Evolutionary conservation across 2,113 vertebrate species (phyloP).

Genomic region (Raja brachyura): DNA sequence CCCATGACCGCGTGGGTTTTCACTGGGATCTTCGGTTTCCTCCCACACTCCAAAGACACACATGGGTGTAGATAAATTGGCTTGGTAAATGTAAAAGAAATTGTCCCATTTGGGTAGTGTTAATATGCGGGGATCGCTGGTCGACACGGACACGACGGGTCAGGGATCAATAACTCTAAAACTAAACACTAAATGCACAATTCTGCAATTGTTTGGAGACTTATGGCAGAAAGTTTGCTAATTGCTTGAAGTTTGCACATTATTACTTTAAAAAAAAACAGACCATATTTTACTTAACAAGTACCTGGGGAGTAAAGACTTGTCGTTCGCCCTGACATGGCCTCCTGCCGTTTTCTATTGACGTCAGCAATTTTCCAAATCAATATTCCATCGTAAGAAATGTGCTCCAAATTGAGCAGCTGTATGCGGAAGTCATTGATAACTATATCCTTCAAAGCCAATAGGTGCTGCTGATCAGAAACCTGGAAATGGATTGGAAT

Average conservation of each 20-base stretch:
- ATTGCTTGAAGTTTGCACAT: background rate
- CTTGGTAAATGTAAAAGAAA: too few relatives aligned
- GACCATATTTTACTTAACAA: background rate
- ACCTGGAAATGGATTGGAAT: slow-evolving; percentile 50
- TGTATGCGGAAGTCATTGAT: slow-evolving; percentile 61
- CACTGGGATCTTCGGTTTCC: too few relatives aligned
- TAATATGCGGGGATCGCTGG: too few relatives aligned
- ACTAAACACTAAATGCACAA: too few relatives aligned
- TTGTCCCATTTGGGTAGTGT: too few relatives aligned
- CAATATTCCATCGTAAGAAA: slow-evolving; percentile 67
- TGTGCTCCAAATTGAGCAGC: slow-evolving; percentile 59
- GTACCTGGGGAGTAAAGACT: slow-evolving; percentile 73
- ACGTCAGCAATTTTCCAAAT: slow-evolving; percentile 72
- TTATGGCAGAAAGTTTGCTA: too few relatives aligned
- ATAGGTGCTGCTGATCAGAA: slow-evolving; percentile 58
- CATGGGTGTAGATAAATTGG: too few relatives aligned
- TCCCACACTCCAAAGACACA: too few relatives aligned
- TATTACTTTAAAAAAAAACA: background rate
- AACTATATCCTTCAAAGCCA: slow-evolving; percentile 62
- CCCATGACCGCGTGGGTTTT: too few relatives aligned
- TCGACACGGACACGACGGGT: too few relatives aligned
- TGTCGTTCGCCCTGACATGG: slow-evolving; percentile 57
- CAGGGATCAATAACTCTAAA: too few relatives aligned
- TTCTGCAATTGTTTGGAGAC: too few relatives aligned
- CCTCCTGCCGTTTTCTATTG: slow-evolving; percentile 62